Base-by-base conservation (phyloP, 2,113 vertebrate genomes). In the Spermophilus dauricus region DNA sequence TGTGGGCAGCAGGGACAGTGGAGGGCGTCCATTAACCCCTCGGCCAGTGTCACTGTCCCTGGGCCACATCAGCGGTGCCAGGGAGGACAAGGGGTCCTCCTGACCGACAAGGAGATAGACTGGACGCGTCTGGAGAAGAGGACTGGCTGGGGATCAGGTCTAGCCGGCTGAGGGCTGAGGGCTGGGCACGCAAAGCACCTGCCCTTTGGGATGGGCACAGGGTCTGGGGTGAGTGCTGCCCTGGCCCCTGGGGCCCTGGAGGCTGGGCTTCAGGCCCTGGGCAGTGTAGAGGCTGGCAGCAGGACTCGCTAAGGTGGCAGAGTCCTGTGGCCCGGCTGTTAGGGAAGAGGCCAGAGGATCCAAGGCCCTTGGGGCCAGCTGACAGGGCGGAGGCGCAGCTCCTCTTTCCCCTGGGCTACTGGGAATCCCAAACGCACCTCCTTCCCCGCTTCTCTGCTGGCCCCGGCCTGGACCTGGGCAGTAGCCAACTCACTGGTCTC, bases 111-210 rank as follows among this genome's bases (percentile, higher is more conserved):
- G 97, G 98, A 98, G 98, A 98, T 98, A 98, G 98, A 98, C 97
- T 97, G 97, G 98, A 98, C 98, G 45, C 45, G 8, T 13, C 48
- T 13, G 48, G 12, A 51, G 48, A 51, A 13, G 12, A 51, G 48
- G 48, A 10, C 48, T 13, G 10, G 48, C 48, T 98, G 98, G 98
- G 98, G 97, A 97, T 96, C 96, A 96, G 98, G 98, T 98, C 93
- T 45, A 45, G 45, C 45, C 45, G 45, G 45, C 45, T 45, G 45
- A 99, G 98, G 98, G 98, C 98, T 98, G 99, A 99, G 99, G 98
- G 99, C 98, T 98, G 97, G 98, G 98, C 96, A 99, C 99, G 98
- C 99, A 98, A 98, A 98, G 99, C 96, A 98, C 98, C 88, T 98
- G 98, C 96, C 85, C 97, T 97, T 97, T 95, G 84, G 98, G 12